These are phyloP conservation scores for Melanotaenia nigrans DNA, from an alignment of 2,797 vertebrate genomes.

Conservation along the genomic window DNA sequence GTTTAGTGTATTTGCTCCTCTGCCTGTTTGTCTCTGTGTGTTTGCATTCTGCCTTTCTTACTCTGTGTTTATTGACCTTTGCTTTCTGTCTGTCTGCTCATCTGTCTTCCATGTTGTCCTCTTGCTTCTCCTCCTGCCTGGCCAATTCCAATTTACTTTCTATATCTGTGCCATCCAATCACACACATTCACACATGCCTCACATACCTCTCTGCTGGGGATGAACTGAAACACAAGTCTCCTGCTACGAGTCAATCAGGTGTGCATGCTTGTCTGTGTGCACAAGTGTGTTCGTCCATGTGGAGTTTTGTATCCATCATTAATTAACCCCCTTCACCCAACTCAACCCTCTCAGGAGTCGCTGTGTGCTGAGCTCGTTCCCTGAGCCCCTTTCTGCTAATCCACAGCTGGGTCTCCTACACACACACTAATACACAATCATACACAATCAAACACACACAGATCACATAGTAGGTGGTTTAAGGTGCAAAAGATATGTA, in stretches of 20 bases:
- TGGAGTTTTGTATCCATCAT: conserved; percentile 57
- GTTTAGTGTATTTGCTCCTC: conserved; percentile 54
- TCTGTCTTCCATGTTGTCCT: conserved; percentile 51
- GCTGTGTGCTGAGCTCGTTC: conserved; percentile 63
- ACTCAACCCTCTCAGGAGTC: conserved; percentile 59
- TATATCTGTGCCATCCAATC: conserved; percentile 64
- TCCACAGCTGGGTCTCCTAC: conserved; percentile 75
- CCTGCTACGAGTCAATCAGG: conserved; percentile 37
- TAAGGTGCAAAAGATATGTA: conserved; percentile 62
- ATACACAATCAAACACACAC: conserved; percentile 23
- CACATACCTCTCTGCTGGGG: conserved; percentile 43
- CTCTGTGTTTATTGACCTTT: conserved; percentile 75
- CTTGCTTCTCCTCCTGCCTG: conserved; percentile 43
- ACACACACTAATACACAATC: conserved; percentile 15
- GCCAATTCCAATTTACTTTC: conserved; percentile 65
- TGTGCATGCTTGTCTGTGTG: conserved; percentile 21
- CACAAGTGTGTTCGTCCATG: conserved; percentile 27
- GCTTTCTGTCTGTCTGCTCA: conserved; percentile 57
- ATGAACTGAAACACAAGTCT: conserved; percentile 52
- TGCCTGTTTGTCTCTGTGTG: conserved; percentile 66
- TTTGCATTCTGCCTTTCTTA: conserved; percentile 68
- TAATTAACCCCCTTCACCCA: conserved; percentile 82
- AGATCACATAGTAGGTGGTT: conserved; percentile 36
- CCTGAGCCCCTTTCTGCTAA: conserved; percentile 69
- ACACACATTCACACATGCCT: conserved; percentile 58